Evolutionary conservation across 2,888 invertebrate species (phyloP).

Genomic region (Mythimna pallens): DNA sequence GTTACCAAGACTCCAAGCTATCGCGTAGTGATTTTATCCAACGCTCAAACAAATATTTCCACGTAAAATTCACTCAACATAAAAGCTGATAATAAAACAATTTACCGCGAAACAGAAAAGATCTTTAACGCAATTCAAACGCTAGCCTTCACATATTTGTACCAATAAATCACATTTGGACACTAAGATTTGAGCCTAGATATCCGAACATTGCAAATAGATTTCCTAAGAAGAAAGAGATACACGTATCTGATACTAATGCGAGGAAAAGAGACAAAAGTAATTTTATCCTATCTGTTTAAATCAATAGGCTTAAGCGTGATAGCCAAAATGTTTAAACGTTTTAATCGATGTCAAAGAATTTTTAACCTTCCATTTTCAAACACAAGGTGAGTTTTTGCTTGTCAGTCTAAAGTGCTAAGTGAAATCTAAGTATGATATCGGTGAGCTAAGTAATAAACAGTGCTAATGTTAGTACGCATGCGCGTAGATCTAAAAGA

Average conservation of each 20-base stretch:
- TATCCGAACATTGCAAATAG: constrained; percentile 57
- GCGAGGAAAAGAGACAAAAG: constrained; percentile 57
- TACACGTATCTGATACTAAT: constrained; percentile 33
- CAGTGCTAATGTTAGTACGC: constrained; percentile 75
- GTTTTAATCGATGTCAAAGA: constrained; percentile 19
- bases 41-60: constrained; percentile 36
- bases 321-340: constrained; percentile 58
- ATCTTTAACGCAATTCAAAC: constrained; percentile 56
- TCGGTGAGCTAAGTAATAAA: constrained; percentile 79
- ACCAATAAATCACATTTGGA: constrained; percentile 63
- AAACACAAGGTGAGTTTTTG: constrained; percentile 43
- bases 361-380: constrained; percentile 30
- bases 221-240: constrained; percentile 56
- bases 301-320: constrained; percentile 63
- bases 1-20: constrained; percentile 6
- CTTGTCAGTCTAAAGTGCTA: constrained; percentile 52
- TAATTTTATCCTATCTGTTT: constrained; percentile 59
- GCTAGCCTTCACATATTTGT: constrained; percentile 57
- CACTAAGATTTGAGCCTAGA: constrained; percentile 57
- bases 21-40: constrained; percentile 28
- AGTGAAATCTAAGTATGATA: constrained; percentile 72
- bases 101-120: constrained; percentile 48
- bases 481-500: constrained; percentile 80
- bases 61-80: constrained; percentile 40
- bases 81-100: constrained; percentile 50